These are phyloP conservation scores for Apodemus agrarius DNA, from an alignment of 2,797 vertebrate species.

Conservation along the genomic window DNA sequence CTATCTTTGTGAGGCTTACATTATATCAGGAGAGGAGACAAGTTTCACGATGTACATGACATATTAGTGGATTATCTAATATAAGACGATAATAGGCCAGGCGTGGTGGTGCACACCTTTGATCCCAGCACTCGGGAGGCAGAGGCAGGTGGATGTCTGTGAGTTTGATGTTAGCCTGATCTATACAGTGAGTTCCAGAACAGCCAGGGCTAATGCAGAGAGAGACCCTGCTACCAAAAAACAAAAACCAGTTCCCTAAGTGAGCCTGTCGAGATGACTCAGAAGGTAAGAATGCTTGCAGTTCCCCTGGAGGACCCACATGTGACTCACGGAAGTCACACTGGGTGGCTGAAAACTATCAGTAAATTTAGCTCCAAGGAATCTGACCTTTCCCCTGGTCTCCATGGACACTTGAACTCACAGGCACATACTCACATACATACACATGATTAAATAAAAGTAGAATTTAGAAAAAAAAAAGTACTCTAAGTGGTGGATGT, in stretches of 20 bases:
- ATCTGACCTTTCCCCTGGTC: not conserved
- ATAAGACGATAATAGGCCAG: not conserved
- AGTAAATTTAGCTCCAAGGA: not conserved
- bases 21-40: constrained; percentile 20
- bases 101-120: not conserved
- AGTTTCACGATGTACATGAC: constrained; percentile 34
- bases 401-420: not conserved
- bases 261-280: not conserved
- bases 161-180: not conserved
- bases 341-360: not conserved
- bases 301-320: not conserved
- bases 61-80: not conserved
- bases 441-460: not conserved
- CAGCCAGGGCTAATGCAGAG: not conserved
- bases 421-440: not conserved
- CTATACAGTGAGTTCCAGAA: constrained; percentile 5
- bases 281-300: not conserved
- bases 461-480: constrained; percentile 7
- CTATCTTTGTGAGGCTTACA: constrained; percentile 50
- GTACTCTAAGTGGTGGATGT: constrained; percentile 23
- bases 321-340: not conserved
- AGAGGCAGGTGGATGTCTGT: not conserved
- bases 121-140: not conserved
- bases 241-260: not conserved
- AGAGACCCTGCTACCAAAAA: not conserved